Percentiles rank a stretch among this genome's conserved stretches.
Evolutionary conservation across 1,140 invertebrate genomes (phyloP).

Genomic region (Drosophila pruinosa): DNA sequence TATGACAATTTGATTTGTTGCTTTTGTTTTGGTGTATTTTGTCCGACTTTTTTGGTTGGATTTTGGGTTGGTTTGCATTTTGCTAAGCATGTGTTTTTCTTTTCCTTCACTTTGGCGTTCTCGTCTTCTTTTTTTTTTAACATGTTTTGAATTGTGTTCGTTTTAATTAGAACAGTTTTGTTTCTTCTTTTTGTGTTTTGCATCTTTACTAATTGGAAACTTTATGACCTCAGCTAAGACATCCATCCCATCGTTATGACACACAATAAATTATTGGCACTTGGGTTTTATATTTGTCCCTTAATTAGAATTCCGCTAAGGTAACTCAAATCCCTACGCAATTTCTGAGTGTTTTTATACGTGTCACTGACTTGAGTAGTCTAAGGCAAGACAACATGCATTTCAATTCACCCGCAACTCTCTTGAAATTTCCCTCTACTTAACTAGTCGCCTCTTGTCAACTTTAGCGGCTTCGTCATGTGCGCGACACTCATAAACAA

Average conservation of each 20-base stretch:
- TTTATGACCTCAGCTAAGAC: conserved; percentile 18
- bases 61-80: conserved; percentile 27
- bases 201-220: conserved; percentile 26
- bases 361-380: conserved; percentile 48
- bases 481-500: conserved; percentile 57
- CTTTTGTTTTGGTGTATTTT: not conserved
- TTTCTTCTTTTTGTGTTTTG: conserved; percentile 28
- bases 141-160: conserved; percentile 48
- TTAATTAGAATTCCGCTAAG: conserved; percentile 69
- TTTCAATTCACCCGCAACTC: not conserved
- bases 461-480: conserved; percentile 33
- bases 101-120: conserved; percentile 33
- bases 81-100: not conserved
- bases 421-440: not conserved
- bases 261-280: conserved; percentile 60
- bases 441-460: not conserved
- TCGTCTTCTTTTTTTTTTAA: conserved; percentile 31
- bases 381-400: conserved; percentile 1
- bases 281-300: conserved; percentile 57
- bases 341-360: conserved; percentile 16
- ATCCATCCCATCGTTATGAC: not conserved
- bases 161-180: conserved; percentile 60
- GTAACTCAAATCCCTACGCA: conserved; percentile 7
- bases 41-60: conserved; percentile 1
- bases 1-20: not conserved